Evolutionary conservation across 2,113 vertebrate species (phyloP), one percentile per base, ranked within the genome.

Genomic region (Galbula dea): DNA sequence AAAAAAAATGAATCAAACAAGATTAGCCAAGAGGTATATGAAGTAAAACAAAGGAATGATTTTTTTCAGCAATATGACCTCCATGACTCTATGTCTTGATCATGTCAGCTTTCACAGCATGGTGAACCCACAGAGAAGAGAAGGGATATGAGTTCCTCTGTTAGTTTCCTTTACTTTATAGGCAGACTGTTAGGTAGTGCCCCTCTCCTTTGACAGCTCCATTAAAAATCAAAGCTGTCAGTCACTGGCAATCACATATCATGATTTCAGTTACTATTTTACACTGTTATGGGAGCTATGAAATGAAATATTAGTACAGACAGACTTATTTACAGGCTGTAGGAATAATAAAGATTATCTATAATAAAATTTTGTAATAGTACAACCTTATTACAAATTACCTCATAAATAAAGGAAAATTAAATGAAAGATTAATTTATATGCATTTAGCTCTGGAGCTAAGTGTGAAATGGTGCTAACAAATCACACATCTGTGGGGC

Each of bases 351-450:
- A 93, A 95, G 37, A 83, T 87, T 73, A 85, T 55, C 41, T 74
- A 32, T 21, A 85, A 84, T 69, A 89, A 43, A 8, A 36, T 79
- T 86, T 87, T 83, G 26, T 30, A 76, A 83, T 66, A 88, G 54
- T 21, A 71, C 49, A 86, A 79, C 8, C n/a, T 75, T 79, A 63
- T 67, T 77, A 86, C 58, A 83, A 91, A 90, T 29, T 30, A 57
- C 24, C 23, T 88, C 89, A 62, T 82, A 91, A 96, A 94, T 90
- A 81, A 81, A 80, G 34, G 73, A 89, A 74, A 91, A 91, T 12
- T n/a, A 58, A 85, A 82, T 21, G 7, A 55, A 91, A 78, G 37
- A 14, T 80, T 90, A 41, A 81, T 95, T 87, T 52, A 32, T 81
- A 49, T 29, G 15, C 77, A 39, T 81, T 89, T 77, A 72, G 63